phyloP scores from a whole-genome alignment of 1,140 invertebrate genomes.

The Coenobita brevimanus region DNA sequence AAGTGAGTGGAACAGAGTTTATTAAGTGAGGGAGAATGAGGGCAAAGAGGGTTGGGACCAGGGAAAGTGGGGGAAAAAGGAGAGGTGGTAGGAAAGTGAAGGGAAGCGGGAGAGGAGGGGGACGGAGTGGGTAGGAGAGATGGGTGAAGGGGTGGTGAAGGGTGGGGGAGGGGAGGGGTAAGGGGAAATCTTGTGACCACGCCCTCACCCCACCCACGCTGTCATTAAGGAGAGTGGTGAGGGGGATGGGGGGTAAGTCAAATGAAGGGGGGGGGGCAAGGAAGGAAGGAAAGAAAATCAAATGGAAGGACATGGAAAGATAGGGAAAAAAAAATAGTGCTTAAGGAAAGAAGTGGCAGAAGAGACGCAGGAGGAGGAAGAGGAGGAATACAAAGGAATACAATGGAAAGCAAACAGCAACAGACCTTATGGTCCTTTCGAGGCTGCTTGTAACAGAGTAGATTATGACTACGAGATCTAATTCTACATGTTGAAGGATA shows the following conservation, averaged over 20 bases:
- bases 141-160: background rate
- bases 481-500: too few relatives aligned
- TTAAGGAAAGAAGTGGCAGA: background rate
- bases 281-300: background rate
- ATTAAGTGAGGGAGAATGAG: background rate
- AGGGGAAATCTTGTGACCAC: too few relatives aligned
- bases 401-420: too few relatives aligned
- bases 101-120: too few relatives aligned
- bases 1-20: background rate
- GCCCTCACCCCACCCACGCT: background rate
- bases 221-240: background rate
- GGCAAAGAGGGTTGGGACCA: background rate
- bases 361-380: too few relatives aligned
- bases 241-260: background rate
- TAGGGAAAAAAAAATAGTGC: too few relatives aligned
- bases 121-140: background rate
- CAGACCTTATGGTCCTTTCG: too few relatives aligned
- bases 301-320: too few relatives aligned
- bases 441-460: too few relatives aligned
- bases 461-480: too few relatives aligned
- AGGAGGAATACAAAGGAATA: too few relatives aligned
- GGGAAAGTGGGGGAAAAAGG: background rate
- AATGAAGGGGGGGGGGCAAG: background rate
- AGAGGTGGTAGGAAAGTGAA: background rate
- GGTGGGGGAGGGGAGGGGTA: too few relatives aligned